A percentile compares a stretch with the other conserved stretches of the same genome.
Conservation (phyloP, 2,113 vertebrate species). For the Danionella cerebrum region DNA sequence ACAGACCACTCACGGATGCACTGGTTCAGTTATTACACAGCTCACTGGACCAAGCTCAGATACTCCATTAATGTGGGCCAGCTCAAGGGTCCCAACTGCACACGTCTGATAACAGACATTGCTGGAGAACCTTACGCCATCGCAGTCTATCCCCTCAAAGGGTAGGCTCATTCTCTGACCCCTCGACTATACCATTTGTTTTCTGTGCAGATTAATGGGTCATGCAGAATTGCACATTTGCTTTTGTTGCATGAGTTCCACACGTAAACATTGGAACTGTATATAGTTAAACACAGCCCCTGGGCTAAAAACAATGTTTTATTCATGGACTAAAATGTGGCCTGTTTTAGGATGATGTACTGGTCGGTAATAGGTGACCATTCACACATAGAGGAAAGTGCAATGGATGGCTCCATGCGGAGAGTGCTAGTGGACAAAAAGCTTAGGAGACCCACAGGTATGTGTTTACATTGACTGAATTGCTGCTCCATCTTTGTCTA, state of each 20-base stretch:
- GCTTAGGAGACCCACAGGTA: slow-evolving; percentile 90
- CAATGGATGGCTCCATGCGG: slow-evolving; percentile 91
- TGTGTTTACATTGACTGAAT: background rate
- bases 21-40: slow-evolving; percentile 98
- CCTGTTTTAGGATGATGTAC: slow-evolving; percentile 87
- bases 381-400: slow-evolving; percentile 91
- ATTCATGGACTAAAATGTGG: background rate
- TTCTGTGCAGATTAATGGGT: too few relatives aligned
- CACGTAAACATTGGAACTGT: too few relatives aligned
- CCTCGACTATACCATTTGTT: too few relatives aligned
- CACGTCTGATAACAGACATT: slow-evolving; percentile 88
- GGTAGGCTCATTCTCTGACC: slow-evolving; percentile 64
- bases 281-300: too few relatives aligned
- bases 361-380: slow-evolving; percentile 94
- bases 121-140: slow-evolving; percentile 95
- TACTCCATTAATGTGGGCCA: slow-evolving; percentile 96
- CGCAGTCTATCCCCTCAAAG: slow-evolving; percentile 82
- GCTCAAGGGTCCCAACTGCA: slow-evolving; percentile 88
- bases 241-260: too few relatives aligned
- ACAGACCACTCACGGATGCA: slow-evolving; percentile 98
- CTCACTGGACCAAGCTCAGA: slow-evolving; percentile 93
- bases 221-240: too few relatives aligned
- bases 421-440: slow-evolving; percentile 90
- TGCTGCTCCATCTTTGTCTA: background rate
- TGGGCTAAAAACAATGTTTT: too few relatives aligned